Evolutionary conservation across 2,888 invertebrate genomes (phyloP), one percentile per base, ranked within the genome.

Genomic region (Heterodera filipjevi): DNA sequence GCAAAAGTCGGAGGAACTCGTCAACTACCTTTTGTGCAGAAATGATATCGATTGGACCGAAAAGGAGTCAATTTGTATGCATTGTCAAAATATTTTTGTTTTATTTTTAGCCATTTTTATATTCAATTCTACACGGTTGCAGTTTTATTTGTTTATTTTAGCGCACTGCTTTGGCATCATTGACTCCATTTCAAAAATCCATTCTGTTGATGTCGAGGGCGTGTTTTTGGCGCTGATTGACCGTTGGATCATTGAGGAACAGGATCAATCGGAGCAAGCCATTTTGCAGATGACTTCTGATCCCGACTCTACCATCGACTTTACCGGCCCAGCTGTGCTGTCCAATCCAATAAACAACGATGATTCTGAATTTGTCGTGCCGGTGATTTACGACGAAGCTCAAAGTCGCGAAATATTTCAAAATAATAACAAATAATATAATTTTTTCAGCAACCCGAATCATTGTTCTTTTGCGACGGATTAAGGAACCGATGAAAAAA

Each of bases 41-140:
- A 81, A 82, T 27, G 77, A 78, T 71, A 71, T 83, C 22, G 80
- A 84, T n/a, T 86, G 86, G 86, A 79, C 64, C 8, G 77, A 83
- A 35, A 33, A 71, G n/a, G 59, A 53, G 16, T 82, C 83, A 46
- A 84, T 83, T n/a, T 79, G 83, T 82, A 39, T 39, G 16, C 6
- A 8, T 33, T 22, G 14, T n/a, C n/a, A n/a, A n/a, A n/a, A n/a
- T n/a, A n/a, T 79, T 32, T 80, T 32, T 66, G 30, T 16, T n/a
- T 12, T 16, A 27, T 12, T 10, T 32, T 79, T 33, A 30, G n/a
- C n/a, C n/a, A n/a, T n/a, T n/a, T n/a, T 16, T 68, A n/a, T 77
- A 14, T 35, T 12, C 22, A 3, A 22, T 27, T 66, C 12, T 22
- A 10, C 19, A 66, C 12, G 12, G n/a, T 32, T 71, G 5, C n/a